A percentile compares a stretch with the other conserved stretches of the same genome.
These are phyloP conservation scores for Amphipoea lucens DNA, from an alignment of 2,888 invertebrate species.

Conservation along the genomic window DNA sequence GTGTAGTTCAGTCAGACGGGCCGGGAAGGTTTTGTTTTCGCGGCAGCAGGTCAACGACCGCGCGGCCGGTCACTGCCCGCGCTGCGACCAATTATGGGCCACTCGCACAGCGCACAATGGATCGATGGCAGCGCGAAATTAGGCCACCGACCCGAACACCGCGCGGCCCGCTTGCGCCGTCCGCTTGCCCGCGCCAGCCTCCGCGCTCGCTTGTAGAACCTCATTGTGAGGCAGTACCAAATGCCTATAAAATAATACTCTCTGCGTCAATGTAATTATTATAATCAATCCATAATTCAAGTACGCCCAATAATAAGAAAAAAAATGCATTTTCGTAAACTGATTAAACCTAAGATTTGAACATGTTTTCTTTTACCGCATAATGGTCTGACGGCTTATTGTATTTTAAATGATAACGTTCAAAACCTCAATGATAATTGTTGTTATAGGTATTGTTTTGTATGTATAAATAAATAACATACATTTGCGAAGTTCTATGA, in stretches of 20 bases:
- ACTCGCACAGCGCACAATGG: slow-evolving; percentile 90
- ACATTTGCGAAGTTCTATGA: slow-evolving; percentile 8
- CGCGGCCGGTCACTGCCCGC: slow-evolving; percentile 89
- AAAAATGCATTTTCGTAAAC: not conserved
- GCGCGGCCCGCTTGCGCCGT: slow-evolving; percentile 70
- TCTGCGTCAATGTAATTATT: not conserved
- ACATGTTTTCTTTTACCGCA: slow-evolving; percentile 2
- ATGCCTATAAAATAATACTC: slow-evolving; percentile 4
- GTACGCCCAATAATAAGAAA: not conserved
- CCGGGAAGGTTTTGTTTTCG: slow-evolving; percentile 88
- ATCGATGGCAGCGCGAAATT: slow-evolving; percentile 90
- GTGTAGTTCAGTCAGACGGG: slow-evolving; percentile 70
- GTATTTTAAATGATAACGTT: slow-evolving; percentile 7
- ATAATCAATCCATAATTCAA: not conserved
- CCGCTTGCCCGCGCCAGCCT: slow-evolving; percentile 72
- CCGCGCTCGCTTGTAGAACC: slow-evolving; percentile 55
- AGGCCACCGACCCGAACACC: slow-evolving; percentile 84
- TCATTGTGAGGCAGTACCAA: slow-evolving; percentile 26
- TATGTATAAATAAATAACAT: slow-evolving; percentile 27
- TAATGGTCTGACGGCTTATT: not conserved
- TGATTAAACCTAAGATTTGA: not conserved
- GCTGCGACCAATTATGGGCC: slow-evolving; percentile 90
- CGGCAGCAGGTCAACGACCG: slow-evolving; percentile 86
- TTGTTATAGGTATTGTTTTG: slow-evolving; percentile 7
- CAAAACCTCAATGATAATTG: not conserved